phyloP scores from a whole-genome alignment of 2,113 vertebrate species.

The Suricata suricatta region DNA sequence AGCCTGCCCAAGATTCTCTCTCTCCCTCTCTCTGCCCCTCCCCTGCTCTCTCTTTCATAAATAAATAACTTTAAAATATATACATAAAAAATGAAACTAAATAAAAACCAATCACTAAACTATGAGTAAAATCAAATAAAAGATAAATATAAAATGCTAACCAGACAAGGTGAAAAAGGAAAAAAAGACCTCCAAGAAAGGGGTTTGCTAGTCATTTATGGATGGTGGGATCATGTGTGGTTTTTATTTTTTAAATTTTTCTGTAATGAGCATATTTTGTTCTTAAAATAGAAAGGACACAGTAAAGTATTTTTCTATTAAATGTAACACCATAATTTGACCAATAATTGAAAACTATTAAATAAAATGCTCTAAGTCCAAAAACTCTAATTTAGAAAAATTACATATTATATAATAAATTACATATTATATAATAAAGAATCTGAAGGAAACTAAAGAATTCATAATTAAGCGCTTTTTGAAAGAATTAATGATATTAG shows the following conservation, averaged over 20 bases:
- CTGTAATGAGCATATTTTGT: neutral
- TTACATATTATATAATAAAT: constrained; percentile 27
- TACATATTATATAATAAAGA: constrained; percentile 5
- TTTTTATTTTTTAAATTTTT: constrained; percentile 19
- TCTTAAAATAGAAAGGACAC: neutral
- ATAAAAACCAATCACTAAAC: neutral
- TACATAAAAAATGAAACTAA: too few species aligned
- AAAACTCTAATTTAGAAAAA: constrained; percentile 23
- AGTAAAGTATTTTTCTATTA: neutral
- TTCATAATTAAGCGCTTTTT: neutral
- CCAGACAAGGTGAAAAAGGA: neutral
- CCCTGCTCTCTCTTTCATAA: too few species aligned
- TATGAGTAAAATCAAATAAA: constrained; percentile 5
- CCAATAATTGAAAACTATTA: neutral
- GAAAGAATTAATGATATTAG: neutral
- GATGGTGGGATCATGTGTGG: neutral
- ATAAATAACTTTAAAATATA: too few species aligned
- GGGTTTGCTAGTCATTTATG: neutral
- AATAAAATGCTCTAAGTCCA: constrained; percentile 16
- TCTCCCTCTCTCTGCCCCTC: too few species aligned
- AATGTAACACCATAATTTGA: neutral
- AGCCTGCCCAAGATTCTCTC: too few species aligned
- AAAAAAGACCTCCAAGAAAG: neutral
- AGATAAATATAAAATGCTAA: neutral
- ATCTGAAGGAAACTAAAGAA: constrained; percentile 4